Conservation (phyloP, 2,888 invertebrate species). For the Blomia tropicalis region DNA sequence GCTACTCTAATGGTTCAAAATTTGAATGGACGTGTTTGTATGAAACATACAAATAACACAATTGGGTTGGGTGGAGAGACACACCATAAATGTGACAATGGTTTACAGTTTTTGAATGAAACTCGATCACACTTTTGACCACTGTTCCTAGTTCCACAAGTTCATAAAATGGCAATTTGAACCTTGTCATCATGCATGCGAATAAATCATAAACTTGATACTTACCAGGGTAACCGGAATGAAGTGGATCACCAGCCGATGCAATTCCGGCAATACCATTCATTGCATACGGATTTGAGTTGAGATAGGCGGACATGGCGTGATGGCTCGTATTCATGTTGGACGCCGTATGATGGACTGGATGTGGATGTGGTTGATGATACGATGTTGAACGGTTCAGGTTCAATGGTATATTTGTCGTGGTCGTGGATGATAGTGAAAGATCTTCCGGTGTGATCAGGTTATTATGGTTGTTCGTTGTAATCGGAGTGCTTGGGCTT, state of each 20-base stretch:
- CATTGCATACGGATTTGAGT: slow-evolving; percentile 30
- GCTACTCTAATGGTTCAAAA: too few relatives aligned
- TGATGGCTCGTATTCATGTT: slow-evolving; percentile 17
- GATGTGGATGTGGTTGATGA: not conserved
- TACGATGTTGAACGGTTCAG: not conserved
- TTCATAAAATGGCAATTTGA: too few relatives aligned
- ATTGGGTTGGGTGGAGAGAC: too few relatives aligned
- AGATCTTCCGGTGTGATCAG: not conserved
- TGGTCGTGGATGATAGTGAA: not conserved
- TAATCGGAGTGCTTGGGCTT: not conserved
- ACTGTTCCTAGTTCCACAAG: not conserved
- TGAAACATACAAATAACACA: too few relatives aligned
- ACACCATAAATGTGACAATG: too few relatives aligned
- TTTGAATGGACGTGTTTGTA: too few relatives aligned
- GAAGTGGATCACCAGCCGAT: slow-evolving; percentile 48
- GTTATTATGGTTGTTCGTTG: not conserved
- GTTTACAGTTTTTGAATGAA: too few relatives aligned
- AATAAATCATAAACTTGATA: too few relatives aligned
- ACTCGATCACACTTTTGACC: too few relatives aligned
- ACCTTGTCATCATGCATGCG: too few relatives aligned
- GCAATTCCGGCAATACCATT: slow-evolving; percentile 39
- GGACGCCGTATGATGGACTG: not conserved
- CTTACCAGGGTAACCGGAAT: slow-evolving; percentile 45
- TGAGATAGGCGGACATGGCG: slow-evolving; percentile 30
- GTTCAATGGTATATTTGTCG: not conserved